Base-by-base conservation (phyloP, 2,797 vertebrate genomes). In the Urosaurus nigricauda region DNA sequence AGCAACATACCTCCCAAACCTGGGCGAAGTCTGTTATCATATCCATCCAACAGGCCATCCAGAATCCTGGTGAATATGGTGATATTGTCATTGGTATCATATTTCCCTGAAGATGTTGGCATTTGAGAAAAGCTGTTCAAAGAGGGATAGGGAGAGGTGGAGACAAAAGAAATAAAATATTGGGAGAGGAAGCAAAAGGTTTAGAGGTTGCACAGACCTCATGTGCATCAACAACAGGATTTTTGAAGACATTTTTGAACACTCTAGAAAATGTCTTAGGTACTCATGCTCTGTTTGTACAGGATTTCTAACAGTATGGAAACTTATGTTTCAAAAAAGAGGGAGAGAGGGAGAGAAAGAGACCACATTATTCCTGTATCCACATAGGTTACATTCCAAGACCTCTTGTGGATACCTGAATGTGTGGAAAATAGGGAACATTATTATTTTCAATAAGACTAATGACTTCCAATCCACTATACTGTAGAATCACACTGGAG, bases 71-170 rank as follows among this genome's bases (percentile, higher is more conserved):
- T 99, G 96, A 99, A 99, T 94, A 99, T 97, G 1, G 98, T 99
- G 92, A 99, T 99, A 95, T 99, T 99, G 96, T 99, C 97, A 43
- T 98, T 99, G 96, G 99, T 99, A 96, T 99, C 97, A 40, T 98
- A 98, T 93, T 98, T 98, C 29, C 97, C 97, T 24, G 97, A 96
- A 89, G 97, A 96, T 16, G 98, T 97, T 68, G 98, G 97, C 19
- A 98, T 98, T 95, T 99, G 99, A 3, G 97, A 98, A 92, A 98
- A 96, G 96, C 99, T 97, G 87, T 95, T 89, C 65, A 8, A 90
- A n/a, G 65, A 3, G 73, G 16, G 92, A 84, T 79, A 2, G 79
- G 77, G 85, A 26, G 21, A 29, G 75, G 0, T 0, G 21, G 2
- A 2, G 0, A 11, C 29, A 81, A 80, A 35, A 85, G 35, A 43